A percentile compares a stretch with the other conserved stretches of the same genome.
Evolutionary conservation across 1,140 invertebrate species (phyloP).

Genomic region (Himalopsyche phryganea): DNA sequence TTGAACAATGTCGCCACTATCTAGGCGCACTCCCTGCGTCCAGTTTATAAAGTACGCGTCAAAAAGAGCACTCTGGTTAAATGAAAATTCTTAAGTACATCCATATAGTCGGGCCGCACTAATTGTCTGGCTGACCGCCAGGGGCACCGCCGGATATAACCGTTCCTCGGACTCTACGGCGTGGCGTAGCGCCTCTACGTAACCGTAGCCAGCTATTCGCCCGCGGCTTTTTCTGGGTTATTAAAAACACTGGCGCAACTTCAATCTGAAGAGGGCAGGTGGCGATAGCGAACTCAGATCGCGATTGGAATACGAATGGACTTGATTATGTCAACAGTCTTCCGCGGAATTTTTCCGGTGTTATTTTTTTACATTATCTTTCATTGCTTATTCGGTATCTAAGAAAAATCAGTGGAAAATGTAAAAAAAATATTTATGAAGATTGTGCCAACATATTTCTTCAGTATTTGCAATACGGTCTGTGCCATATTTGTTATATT

Average conservation of each 20-base stretch:
- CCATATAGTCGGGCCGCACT: slow-evolving; percentile 3
- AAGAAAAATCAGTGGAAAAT: too few species aligned
- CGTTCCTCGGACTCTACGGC: not conserved
- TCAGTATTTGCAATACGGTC: too few species aligned
- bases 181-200: too few species aligned
- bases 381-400: too few species aligned
- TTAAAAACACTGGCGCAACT: slow-evolving; percentile 19
- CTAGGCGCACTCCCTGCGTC: too few species aligned
- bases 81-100: slow-evolving; percentile 17
- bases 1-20: too few species aligned
- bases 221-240: slow-evolving; percentile 9
- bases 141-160: not conserved
- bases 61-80: slow-evolving; percentile 12
- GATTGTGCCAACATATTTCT: too few species aligned
- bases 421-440: too few species aligned
- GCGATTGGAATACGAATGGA: slow-evolving; percentile 28
- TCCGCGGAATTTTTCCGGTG: too few species aligned
- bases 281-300: not conserved
- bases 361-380: too few species aligned
- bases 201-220: not conserved
- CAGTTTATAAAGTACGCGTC: not conserved
- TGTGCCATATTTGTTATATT: too few species aligned
- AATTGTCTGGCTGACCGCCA: slow-evolving; percentile 24
- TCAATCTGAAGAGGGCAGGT: slow-evolving; percentile 9
- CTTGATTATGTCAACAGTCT: slow-evolving; percentile 23